These are phyloP conservation scores for Spilogale gracilis DNA, from an alignment of 2,113 vertebrate genomes.

Conservation along the genomic window DNA sequence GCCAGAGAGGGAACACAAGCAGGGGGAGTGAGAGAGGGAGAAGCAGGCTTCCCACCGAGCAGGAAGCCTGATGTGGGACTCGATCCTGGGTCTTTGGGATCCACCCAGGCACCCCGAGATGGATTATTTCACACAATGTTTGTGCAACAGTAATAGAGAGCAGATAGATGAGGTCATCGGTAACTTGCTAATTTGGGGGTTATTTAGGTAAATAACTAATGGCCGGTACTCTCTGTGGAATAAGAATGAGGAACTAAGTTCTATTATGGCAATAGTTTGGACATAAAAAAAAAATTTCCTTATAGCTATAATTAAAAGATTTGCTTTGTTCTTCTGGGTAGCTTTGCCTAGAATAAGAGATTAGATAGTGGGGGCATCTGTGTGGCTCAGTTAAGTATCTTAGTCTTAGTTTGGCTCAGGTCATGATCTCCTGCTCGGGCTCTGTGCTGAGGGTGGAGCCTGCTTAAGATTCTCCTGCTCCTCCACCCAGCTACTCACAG, in stretches of 20 bases:
- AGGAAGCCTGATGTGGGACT: no score
- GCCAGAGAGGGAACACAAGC: no score
- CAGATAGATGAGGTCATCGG: not conserved
- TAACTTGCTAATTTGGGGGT: constrained; percentile 3
- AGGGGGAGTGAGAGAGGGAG: no score
- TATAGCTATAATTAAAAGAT: constrained; percentile 12
- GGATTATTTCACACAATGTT: constrained; percentile 20
- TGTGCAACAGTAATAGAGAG: not conserved
- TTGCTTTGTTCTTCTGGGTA: not conserved
- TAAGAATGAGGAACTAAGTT: constrained; percentile 22
- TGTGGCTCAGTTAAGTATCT: not conserved
- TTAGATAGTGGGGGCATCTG: not conserved
- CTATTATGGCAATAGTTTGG: not conserved
- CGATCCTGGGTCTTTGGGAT: no score
- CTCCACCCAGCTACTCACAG: not conserved
- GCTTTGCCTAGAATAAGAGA: constrained; percentile 4
- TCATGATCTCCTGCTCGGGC: not conserved
- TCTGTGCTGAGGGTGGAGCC: not conserved
- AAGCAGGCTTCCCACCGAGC: no score
- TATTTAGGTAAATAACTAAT: constrained; percentile 41
- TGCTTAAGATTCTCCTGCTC: not conserved
- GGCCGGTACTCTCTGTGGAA: not conserved
- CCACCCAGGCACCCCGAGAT: not conserved
- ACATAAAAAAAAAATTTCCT: not conserved
- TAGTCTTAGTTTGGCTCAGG: not conserved